These are phyloP conservation scores for Acronicta psi DNA, from an alignment of 2,888 invertebrate genomes.

Conservation along the genomic window DNA sequence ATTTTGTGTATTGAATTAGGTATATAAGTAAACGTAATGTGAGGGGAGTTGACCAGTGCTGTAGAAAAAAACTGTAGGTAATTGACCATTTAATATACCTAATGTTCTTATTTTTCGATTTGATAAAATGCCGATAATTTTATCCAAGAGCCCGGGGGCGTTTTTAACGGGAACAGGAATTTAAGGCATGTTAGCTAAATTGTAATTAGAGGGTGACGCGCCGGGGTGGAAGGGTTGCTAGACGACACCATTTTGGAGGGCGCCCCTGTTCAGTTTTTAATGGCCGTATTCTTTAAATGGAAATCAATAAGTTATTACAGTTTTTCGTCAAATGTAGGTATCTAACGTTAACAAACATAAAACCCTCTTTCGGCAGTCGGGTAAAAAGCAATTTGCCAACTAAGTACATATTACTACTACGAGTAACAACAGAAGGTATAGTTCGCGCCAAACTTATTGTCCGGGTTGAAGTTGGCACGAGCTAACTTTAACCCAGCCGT, in stretches of 20 bases:
- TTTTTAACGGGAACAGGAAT: slow-evolving; percentile 45
- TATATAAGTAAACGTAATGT: too few species aligned
- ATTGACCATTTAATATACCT: neutral
- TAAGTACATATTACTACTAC: too few species aligned
- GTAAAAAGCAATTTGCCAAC: too few species aligned
- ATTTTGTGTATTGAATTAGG: neutral
- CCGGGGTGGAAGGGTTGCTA: slow-evolving; percentile 31
- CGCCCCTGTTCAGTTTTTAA: slow-evolving; percentile 28
- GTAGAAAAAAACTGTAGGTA: too few species aligned
- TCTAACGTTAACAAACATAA: too few species aligned
- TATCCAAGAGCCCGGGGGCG: slow-evolving; percentile 14
- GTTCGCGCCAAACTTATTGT: too few species aligned
- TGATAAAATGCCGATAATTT: slow-evolving; percentile 40
- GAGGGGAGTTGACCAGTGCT: too few species aligned
- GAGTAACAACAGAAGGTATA: too few species aligned
- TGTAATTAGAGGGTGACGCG: slow-evolving; percentile 49
- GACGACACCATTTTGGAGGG: slow-evolving; percentile 23
- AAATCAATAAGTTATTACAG: slow-evolving; percentile 2
- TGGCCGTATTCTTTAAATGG: neutral
- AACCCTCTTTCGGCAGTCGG: too few species aligned
- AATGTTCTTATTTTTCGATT: neutral
- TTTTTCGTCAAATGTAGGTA: too few species aligned
- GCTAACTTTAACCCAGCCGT: too few species aligned
- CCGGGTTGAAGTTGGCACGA: too few species aligned
- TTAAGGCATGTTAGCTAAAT: slow-evolving; percentile 50